phyloP scores from a whole-genome alignment of 2,888 invertebrate genomes.

The Papilio demoleus region DNA sequence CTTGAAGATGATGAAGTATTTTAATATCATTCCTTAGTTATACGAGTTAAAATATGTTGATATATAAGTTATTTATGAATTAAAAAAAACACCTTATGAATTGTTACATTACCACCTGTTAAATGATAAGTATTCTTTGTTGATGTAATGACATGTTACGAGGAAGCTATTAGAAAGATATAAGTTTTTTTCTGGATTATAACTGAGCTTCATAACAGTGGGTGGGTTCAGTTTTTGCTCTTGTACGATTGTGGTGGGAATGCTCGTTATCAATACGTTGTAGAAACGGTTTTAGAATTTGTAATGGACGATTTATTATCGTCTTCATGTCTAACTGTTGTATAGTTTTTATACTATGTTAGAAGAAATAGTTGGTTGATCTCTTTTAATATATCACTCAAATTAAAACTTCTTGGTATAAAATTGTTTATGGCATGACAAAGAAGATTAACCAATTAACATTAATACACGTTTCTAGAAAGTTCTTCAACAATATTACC shows the following conservation, averaged over 20 bases:
- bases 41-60: neutral
- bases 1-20: neutral
- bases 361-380: conserved; percentile 1
- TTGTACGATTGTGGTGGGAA: conserved; percentile 56
- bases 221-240: conserved; percentile 62
- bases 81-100: neutral
- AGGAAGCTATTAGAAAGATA: conserved; percentile 54
- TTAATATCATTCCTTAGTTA: neutral
- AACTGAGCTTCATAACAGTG: conserved; percentile 56
- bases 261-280: conserved; percentile 52
- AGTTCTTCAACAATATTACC: neutral
- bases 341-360: conserved; percentile 42
- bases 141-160: conserved; percentile 51
- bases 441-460: neutral
- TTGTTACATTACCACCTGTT: conserved; percentile 2
- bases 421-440: neutral
- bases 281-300: conserved; percentile 31
- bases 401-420: neutral
- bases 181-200: conserved; percentile 58
- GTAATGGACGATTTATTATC: conserved; percentile 43
- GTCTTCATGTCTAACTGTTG: conserved; percentile 43
- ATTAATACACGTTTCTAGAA: neutral
- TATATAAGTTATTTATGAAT: neutral
- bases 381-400: neutral
- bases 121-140: conserved; percentile 22